Evolutionary conservation across 2,113 vertebrate genomes (phyloP).

Genomic region (Barbus barbus): DNA sequence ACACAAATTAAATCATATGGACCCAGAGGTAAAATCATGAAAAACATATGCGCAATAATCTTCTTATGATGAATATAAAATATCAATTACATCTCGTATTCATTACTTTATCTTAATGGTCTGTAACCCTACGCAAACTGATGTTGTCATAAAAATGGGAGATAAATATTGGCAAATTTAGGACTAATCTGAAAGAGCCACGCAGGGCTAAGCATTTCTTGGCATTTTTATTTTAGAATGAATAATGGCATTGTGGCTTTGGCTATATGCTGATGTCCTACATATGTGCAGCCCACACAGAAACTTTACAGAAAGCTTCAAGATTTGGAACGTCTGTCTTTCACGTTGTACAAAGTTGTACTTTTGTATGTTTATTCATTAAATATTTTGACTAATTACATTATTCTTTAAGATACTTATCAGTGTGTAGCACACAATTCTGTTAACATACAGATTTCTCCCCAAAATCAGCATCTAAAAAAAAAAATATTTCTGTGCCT

Average conservation of each 20-base stretch:
- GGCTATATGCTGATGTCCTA: slow-evolving; percentile 7
- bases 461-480: not conserved
- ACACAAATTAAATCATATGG: not conserved
- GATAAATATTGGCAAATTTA: not conserved
- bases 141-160: not conserved
- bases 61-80: not conserved
- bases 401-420: not conserved
- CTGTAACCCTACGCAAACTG: not conserved
- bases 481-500: not conserved
- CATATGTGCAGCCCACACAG: not conserved
- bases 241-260: slow-evolving; percentile 18
- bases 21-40: not conserved
- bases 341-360: not conserved
- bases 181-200: slow-evolving; percentile 14
- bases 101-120: slow-evolving; percentile 29
- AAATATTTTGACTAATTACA: not conserved
- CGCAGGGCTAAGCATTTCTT: not conserved
- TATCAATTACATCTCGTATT: slow-evolving; percentile 13
- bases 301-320: slow-evolving; percentile 6
- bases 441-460: not conserved
- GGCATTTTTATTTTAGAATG: slow-evolving; percentile 23
- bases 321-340: not conserved
- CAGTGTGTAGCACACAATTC: not conserved
- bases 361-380: not conserved
- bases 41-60: not conserved